Evolutionary conservation across 2,797 vertebrate species (phyloP).

Genomic region (Staurois parvus): DNA sequence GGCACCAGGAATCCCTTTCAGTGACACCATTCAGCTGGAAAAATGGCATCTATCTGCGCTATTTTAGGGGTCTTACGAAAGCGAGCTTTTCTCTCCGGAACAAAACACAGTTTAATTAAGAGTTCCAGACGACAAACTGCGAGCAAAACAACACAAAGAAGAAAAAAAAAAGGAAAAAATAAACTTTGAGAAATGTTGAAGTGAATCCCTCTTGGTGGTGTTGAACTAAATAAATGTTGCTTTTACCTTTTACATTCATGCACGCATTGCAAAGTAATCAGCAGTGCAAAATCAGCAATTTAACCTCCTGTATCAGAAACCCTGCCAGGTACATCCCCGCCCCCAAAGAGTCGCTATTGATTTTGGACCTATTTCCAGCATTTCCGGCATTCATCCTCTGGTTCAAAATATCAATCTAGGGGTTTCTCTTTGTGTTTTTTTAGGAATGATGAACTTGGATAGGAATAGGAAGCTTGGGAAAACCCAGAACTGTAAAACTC

Average conservation of each 20-base stretch:
- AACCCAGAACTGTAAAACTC: no score
- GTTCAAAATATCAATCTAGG: no score
- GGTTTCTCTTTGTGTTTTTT: no score
- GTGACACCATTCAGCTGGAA: slow-evolving; percentile 32
- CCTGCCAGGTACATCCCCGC: no score
- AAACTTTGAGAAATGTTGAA: neutral
- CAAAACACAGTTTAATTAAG: slow-evolving; percentile 26
- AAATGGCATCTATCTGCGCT: neutral
- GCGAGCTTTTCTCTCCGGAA: neutral
- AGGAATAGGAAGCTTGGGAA: no score
- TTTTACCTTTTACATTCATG: neutral
- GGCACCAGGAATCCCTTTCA: slow-evolving; percentile 7
- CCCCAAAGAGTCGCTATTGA: no score
- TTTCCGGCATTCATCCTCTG: no score
- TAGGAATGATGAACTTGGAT: no score
- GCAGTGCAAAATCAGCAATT: no score
- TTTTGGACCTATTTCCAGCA: no score
- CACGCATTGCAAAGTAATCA: neutral
- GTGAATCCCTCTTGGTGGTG: neutral
- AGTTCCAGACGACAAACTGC: neutral
- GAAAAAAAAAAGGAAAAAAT: neutral
- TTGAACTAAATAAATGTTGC: neutral
- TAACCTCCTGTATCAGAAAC: no score
- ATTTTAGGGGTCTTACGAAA: neutral
- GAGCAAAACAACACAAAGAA: neutral